Percentiles rank a stretch among this genome's conserved stretches.
These are phyloP conservation scores for Speoplatyrhinus poulsoni DNA, from an alignment of 2,113 vertebrate genomes.

Conservation along the genomic window DNA sequence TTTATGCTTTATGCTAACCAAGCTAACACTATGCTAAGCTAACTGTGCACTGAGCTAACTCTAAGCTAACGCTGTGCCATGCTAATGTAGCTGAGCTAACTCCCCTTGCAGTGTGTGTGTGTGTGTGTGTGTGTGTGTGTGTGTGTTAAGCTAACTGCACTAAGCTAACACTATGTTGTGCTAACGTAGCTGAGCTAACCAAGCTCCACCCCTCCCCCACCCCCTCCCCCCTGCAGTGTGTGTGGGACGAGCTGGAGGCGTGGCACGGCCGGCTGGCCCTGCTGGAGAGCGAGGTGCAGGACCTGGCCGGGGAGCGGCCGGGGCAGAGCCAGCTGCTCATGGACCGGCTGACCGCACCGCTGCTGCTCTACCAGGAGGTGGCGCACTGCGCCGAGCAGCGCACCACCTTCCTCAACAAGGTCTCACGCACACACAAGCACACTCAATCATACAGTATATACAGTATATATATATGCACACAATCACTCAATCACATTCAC, in stretches of 20 bases:
- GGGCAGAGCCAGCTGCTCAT: conserved; percentile 84
- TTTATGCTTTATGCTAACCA: no score
- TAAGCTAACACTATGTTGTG: not conserved
- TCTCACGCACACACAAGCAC: conserved; percentile 38
- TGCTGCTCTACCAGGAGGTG: conserved; percentile 85
- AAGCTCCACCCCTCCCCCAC: not conserved
- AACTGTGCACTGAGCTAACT: no score
- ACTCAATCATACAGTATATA: not conserved
- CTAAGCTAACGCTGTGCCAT: not conserved
- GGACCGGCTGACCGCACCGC: conserved; percentile 84
- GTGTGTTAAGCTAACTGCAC: no score
- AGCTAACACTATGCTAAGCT: no score
- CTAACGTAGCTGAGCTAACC: not conserved
- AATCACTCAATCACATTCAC: no score
- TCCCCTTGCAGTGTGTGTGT: conserved; percentile 80
- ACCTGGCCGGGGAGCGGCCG: conserved; percentile 85
- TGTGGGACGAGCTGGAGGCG: conserved; percentile 89
- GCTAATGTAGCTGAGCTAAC: no score
- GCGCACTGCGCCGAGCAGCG: conserved; percentile 83
- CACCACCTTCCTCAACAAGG: conserved; percentile 89
- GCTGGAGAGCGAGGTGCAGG: conserved; percentile 90
- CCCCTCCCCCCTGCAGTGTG: conserved; percentile 65
- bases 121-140: no score
- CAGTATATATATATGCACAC: not conserved
- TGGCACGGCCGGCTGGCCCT: conserved; percentile 88